Conservation (phyloP, 2,797 vertebrate species). For the Rachycentron canadum region DNA sequence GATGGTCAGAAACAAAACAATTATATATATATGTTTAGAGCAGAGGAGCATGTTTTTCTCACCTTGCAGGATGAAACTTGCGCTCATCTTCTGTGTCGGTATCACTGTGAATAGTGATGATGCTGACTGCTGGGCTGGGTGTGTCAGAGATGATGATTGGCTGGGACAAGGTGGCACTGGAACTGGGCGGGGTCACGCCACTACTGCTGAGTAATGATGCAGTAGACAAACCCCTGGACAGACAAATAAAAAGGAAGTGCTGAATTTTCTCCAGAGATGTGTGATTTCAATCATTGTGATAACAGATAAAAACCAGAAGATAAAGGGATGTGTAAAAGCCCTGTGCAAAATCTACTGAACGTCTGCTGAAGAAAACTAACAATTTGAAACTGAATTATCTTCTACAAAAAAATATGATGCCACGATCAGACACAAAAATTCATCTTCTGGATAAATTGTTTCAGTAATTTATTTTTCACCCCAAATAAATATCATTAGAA, state of each 20-base stretch:
- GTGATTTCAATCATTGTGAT: too few relatives aligned
- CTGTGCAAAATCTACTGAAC: too few relatives aligned
- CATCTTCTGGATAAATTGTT: not conserved
- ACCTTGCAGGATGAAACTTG: slow-evolving; percentile 95
- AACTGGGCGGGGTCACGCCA: slow-evolving; percentile 84
- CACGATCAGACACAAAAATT: not conserved
- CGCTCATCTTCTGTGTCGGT: slow-evolving; percentile 97
- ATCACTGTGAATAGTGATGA: slow-evolving; percentile 99
- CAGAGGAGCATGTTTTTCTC: slow-evolving; percentile 22
- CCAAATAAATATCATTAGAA: not conserved
- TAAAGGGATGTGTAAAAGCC: not conserved
- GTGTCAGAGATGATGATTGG: slow-evolving; percentile 98
- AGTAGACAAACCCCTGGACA: slow-evolving; percentile 79
- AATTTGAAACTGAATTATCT: too few relatives aligned
- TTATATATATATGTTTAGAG: not conserved
- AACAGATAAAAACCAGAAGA: not conserved
- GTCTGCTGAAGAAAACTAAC: not conserved
- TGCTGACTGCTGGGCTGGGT: slow-evolving; percentile 96
- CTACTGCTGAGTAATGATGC: slow-evolving; percentile 87
- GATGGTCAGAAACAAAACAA: not conserved
- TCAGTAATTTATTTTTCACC: not conserved
- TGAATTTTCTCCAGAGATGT: not conserved
- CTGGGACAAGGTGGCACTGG: slow-evolving; percentile 87
- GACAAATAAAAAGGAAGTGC: not conserved
- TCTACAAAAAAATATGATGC: too few relatives aligned